Percentiles rank a stretch among this genome's conserved stretches.
phyloP scores from a whole-genome alignment of 2,797 vertebrate genomes.

The Typhlichthys subterraneus region DNA sequence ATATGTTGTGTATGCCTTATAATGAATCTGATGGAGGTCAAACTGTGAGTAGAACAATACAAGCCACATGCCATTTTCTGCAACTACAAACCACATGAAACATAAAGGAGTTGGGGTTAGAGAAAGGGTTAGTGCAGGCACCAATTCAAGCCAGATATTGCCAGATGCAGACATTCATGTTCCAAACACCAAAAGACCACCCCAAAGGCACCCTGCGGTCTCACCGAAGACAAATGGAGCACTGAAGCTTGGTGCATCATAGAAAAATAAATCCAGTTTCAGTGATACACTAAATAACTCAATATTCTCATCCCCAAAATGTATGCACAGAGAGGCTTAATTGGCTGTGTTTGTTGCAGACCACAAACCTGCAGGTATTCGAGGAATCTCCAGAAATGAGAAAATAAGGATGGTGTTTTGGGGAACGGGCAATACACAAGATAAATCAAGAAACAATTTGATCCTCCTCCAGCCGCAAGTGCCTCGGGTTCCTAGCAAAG shows the following conservation, averaged over 20 bases:
- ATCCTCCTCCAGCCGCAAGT: conserved; percentile 27
- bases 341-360: conserved; percentile 30
- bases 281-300: conserved; percentile 44
- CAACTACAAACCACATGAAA: conserved; percentile 72
- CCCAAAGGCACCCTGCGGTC: conserved; percentile 64
- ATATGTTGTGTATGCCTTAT: conserved; percentile 14
- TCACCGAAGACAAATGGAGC: conserved; percentile 70
- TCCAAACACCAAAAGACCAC: conserved; percentile 70
- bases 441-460: conserved; percentile 8
- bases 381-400: conserved; percentile 57
- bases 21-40: conserved; percentile 51
- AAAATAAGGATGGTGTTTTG: conserved; percentile 6
- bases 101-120: conserved; percentile 50
- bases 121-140: conserved; percentile 42
- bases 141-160: conserved; percentile 71
- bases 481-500: conserved; percentile 44
- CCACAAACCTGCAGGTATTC: conserved; percentile 54
- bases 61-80: conserved; percentile 68
- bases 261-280: conserved; percentile 68
- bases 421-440: neutral
- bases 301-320: conserved; percentile 36
- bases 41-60: conserved; percentile 58
- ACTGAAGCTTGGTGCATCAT: conserved; percentile 52
- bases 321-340: conserved; percentile 28
- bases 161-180: conserved; percentile 63